A percentile compares a stretch with the other conserved stretches of the same genome.
phyloP scores from a whole-genome alignment of 2,113 vertebrate genomes.

The Chaetorhynchus papuensis region DNA sequence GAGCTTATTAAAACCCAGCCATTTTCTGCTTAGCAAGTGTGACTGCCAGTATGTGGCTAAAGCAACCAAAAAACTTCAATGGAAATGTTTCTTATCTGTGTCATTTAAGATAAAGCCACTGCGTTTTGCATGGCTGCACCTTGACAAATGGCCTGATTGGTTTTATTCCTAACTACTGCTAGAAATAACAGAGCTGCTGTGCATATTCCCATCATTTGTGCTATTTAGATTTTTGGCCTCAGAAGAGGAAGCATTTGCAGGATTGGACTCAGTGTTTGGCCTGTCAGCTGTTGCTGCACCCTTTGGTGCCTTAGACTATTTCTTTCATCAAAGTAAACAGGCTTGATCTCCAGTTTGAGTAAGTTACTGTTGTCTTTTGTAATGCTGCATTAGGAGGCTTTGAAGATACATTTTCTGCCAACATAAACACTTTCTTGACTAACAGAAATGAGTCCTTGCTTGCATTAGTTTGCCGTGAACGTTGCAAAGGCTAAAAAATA shows the following conservation, averaged over 20 bases:
- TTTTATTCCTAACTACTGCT: neutral
- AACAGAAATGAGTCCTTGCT: slow-evolving; percentile 54
- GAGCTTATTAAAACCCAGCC: neutral
- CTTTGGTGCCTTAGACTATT: slow-evolving; percentile 11
- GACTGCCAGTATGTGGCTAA: neutral
- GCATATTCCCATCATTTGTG: neutral
- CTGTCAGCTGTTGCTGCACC: neutral
- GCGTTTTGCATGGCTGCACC: slow-evolving; percentile 12
- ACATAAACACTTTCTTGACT: slow-evolving; percentile 44
- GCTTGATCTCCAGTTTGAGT: slow-evolving; percentile 37
- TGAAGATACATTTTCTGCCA: slow-evolving; percentile 48
- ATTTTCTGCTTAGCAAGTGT: neutral
- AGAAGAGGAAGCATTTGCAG: neutral
- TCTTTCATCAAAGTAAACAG: slow-evolving; percentile 49
- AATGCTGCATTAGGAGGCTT: slow-evolving; percentile 32
- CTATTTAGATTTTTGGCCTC: neutral
- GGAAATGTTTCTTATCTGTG: neutral
- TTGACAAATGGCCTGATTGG: neutral
- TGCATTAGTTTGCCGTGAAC: slow-evolving; percentile 18
- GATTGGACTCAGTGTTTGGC: neutral
- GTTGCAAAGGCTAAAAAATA: neutral
- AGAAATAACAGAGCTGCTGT: slow-evolving; percentile 2
- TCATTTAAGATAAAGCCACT: neutral
- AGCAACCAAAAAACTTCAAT: neutral
- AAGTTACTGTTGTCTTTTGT: slow-evolving; percentile 28